Evolutionary conservation across 2,888 invertebrate genomes (phyloP).

Genomic region (Sericinus montela): DNA sequence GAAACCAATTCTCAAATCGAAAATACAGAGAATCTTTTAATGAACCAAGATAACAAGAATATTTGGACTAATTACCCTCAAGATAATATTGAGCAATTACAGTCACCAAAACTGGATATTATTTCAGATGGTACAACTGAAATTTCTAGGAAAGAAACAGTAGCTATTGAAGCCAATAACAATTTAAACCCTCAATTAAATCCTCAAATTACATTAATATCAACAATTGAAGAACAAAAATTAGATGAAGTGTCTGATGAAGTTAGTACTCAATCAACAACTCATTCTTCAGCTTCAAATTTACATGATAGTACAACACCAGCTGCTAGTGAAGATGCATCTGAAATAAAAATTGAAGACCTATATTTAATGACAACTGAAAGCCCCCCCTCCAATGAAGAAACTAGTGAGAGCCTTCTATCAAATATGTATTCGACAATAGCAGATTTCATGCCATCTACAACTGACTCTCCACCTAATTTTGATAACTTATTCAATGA

Average conservation of each 20-base stretch:
- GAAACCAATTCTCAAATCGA: conserved; percentile 17
- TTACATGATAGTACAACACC: background rate
- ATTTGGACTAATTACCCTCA: background rate
- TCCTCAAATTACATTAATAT: conserved; percentile 19
- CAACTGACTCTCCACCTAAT: conserved; percentile 43
- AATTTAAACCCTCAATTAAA: background rate
- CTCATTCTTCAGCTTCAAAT: background rate
- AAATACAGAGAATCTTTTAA: conserved; percentile 6
- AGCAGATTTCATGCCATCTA: conserved; percentile 54
- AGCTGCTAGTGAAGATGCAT: conserved; percentile 12
- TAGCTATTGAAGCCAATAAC: conserved; percentile 1
- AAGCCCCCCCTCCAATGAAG: conserved; percentile 20
- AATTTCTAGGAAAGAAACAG: background rate
- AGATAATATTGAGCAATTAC: background rate
- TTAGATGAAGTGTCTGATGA: background rate
- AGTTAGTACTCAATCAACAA: background rate
- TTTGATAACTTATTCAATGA: conserved; percentile 42
- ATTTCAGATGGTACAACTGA: conserved; percentile 7
- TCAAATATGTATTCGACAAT: conserved; percentile 55
- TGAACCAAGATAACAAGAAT: conserved; percentile 1
- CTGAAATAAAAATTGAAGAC: conserved; percentile 21
- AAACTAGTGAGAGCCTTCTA: conserved; percentile 43
- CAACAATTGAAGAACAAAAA: conserved; percentile 22
- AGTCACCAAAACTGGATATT: conserved; percentile 6
- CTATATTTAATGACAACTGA: conserved; percentile 28